Percentiles rank a stretch among this genome's conserved stretches.
phyloP scores from a whole-genome alignment of 1,140 invertebrate species.

The Trichonephila clavipes region DNA sequence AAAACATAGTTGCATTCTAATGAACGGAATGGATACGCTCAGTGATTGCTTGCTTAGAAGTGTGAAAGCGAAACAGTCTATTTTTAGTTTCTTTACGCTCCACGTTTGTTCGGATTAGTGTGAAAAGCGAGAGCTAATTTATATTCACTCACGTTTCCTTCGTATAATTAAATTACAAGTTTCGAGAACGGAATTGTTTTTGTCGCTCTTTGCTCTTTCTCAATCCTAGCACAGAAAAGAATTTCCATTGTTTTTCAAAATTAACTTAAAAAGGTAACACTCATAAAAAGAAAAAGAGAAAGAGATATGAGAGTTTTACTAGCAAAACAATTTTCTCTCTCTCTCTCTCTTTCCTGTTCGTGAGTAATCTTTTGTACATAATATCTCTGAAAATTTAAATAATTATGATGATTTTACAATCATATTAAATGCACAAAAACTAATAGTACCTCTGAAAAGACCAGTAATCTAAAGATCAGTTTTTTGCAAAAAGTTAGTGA shows the following conservation, averaged over 20 bases:
- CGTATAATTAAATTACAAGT: not conserved
- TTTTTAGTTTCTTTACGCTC: slow-evolving; percentile 11
- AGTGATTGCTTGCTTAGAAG: not conserved
- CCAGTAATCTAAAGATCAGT: too few species aligned
- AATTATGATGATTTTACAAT: too few species aligned
- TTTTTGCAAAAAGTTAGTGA: too few species aligned
- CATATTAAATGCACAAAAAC: too few species aligned
- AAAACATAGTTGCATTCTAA: slow-evolving; percentile 2
- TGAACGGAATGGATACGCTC: not conserved
- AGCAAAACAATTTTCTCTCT: too few species aligned
- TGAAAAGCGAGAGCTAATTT: slow-evolving; percentile 1
- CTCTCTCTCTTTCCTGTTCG: too few species aligned
- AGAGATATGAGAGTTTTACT: too few species aligned
- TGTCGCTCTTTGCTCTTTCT: not conserved
- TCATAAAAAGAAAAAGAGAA: too few species aligned
- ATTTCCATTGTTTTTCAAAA: not conserved
- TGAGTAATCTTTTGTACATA: too few species aligned
- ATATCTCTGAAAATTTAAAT: too few species aligned
- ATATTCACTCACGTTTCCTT: not conserved
- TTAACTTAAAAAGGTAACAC: too few species aligned
- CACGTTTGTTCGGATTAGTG: slow-evolving; percentile 29
- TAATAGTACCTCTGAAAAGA: too few species aligned
- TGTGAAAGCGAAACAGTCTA: slow-evolving; percentile 34
- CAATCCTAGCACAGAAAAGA: not conserved
- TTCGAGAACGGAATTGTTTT: not conserved